Evolutionary conservation across 2,888 invertebrate genomes (phyloP), one percentile per base, ranked within the genome.

Genomic region (Pristionchus fissidentatus): DNA sequence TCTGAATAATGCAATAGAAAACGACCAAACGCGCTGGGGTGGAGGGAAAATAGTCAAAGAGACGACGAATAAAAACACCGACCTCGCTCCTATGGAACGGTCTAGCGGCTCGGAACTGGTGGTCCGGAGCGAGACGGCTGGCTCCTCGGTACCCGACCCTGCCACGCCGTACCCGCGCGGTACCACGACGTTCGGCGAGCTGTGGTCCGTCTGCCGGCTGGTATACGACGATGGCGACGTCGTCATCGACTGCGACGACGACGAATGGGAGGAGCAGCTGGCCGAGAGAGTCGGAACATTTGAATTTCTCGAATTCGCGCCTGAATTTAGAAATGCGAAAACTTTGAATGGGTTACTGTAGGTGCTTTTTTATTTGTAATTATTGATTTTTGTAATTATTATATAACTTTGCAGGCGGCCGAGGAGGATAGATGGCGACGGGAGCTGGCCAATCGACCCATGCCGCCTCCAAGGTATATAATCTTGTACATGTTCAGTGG

Each of bases 391-490:
- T n/a, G n/a, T n/a, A n/a, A n/a, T n/a, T n/a, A n/a, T n/a, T n/a
- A n/a, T n/a, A n/a, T n/a, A n/a, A n/a, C n/a, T 29, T 41, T 70
- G 29, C 55, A 86, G 85, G 84, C 85, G 55, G 87, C 88, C 22
- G 87, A 89, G 41, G 80, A 81, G 10, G 52, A 81, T 4, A 19
- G 62, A 43, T 81, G 60, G 60, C 60, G 80, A 7, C 62, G 46
- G 4, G 46, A 62, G 49, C 38, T 77, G 32, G 75, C 75, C 49
- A 77, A 77, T 49, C 49, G 79, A 46, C 80, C 80, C 55, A 38
- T 52, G 22, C 80, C 80, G 3, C 80, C 80, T 1, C 41, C 41
- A 15, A 79, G 79, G 79, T 55, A 46, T 46, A 46, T 19, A 49
- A 49, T 49, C n/a, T n/a, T n/a, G n/a, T n/a, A n/a, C n/a, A n/a